These are phyloP conservation scores for Orthonyx spaldingii DNA, from an alignment of 2,113 vertebrate species.

Conservation along the genomic window DNA sequence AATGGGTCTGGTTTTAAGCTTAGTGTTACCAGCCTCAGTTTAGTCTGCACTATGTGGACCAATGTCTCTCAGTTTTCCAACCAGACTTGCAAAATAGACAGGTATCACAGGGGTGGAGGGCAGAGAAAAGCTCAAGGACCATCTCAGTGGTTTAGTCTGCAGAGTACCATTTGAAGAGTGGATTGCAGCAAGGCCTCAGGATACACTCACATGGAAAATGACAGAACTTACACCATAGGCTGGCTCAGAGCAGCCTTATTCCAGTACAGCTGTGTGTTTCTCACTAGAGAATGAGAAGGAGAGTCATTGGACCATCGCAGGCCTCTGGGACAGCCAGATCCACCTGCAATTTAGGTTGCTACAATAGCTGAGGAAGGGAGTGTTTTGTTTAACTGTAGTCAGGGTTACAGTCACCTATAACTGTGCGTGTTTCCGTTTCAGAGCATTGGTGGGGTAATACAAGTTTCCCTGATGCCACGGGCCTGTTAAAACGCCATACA, in stretches of 20 bases:
- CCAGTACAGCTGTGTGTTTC: not conserved
- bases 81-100: not conserved
- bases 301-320: not conserved
- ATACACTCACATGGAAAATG: not conserved
- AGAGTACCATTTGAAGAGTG: not conserved
- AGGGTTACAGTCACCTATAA: not conserved
- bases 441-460: not conserved
- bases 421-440: not conserved
- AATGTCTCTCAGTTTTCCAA: accelerated
- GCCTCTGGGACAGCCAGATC: not conserved
- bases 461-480: conserved; percentile 6
- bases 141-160: not conserved
- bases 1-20: not conserved
- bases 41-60: not conserved
- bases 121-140: not conserved
- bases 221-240: not conserved
- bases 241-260: not conserved
- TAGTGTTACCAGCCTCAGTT: not conserved
- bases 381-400: conserved; percentile 32
- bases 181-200: not conserved
- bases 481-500: not conserved
- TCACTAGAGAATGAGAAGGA: not conserved
- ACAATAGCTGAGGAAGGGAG: not conserved
- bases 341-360: not conserved
- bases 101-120: not conserved